Conservation (phyloP, 2,797 vertebrate genomes). For the Gambusia yucatana region DNA sequence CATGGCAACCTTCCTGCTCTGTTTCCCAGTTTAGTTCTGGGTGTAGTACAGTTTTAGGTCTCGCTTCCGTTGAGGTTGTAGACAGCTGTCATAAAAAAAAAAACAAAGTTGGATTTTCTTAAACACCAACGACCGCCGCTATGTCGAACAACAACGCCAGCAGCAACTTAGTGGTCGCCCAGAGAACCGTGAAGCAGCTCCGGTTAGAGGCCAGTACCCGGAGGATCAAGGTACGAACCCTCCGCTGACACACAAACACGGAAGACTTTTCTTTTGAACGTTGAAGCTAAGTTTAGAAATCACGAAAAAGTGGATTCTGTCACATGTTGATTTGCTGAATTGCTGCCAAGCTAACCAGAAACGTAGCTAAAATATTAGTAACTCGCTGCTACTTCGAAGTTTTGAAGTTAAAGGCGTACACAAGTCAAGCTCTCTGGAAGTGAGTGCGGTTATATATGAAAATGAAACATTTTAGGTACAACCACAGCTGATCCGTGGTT, state of each 20-base stretch:
- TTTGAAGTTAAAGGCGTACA: too few species aligned
- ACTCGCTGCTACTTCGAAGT: neutral
- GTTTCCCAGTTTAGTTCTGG: conserved; percentile 44
- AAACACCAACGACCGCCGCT: conserved; percentile 31
- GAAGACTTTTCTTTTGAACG: conserved; percentile 56
- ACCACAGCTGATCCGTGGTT: neutral
- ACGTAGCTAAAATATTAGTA: neutral
- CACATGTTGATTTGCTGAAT: neutral
- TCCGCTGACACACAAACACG: conserved; percentile 56
- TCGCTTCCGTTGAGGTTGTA: conserved; percentile 50
- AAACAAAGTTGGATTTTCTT: conserved; percentile 16
- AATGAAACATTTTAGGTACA: neutral
- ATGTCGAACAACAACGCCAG: conserved; percentile 85
- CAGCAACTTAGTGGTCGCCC: conserved; percentile 76
- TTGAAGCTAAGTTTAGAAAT: conserved; percentile 33
- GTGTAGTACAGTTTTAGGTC: conserved; percentile 32
- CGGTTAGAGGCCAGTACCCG: conserved; percentile 80
- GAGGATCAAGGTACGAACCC: conserved; percentile 79
- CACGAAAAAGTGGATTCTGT: conserved; percentile 16
- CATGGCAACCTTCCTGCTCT: neutral
- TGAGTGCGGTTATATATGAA: neutral
- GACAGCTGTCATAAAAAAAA: neutral
- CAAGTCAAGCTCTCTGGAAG: neutral
- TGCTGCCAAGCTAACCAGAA: too few species aligned
- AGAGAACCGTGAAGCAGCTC: conserved; percentile 82